phyloP scores from a whole-genome alignment of 35 echinoderm and acorn worm species.

The Ophioderma brevispina region DNA sequence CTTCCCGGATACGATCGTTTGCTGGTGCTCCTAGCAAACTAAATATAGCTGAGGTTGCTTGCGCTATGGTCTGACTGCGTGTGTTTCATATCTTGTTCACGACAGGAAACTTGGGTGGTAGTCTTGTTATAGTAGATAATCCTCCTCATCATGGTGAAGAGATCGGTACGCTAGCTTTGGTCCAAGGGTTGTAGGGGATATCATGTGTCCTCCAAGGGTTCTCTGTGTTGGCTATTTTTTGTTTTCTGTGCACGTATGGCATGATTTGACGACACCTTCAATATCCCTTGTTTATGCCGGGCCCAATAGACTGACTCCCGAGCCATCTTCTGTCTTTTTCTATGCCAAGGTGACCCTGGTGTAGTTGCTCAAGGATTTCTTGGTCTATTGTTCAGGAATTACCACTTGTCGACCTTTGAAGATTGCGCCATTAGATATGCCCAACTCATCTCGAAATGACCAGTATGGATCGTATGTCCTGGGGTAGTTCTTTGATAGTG shows the following conservation, averaged over 20 bases:
- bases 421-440: no score
- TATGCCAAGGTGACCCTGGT: constrained; percentile 57
- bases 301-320: constrained; percentile 57
- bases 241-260: constrained; percentile 31
- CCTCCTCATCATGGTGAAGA: constrained; percentile 7
- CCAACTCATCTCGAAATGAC: no score
- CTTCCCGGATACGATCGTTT: not conserved
- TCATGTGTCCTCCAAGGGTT: constrained; percentile 30
- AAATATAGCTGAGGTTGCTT: constrained; percentile 20
- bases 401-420: constrained; percentile 33
- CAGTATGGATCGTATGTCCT: no score
- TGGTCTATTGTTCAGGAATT: not conserved
- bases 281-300: constrained; percentile 39
- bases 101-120: constrained; percentile 59
- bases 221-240: not conserved
- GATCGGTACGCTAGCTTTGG: constrained; percentile 41
- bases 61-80: constrained; percentile 29
- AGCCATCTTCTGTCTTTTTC: constrained; percentile 34
- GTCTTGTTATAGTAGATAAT: constrained; percentile 36
- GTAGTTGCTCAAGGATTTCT: constrained; percentile 43
- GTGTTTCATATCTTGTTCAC: constrained; percentile 31
- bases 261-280: constrained; percentile 13
- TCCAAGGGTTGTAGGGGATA: constrained; percentile 50
- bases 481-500: no score
- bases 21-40: not conserved